Evolutionary conservation across 1,140 invertebrate genomes (phyloP), one percentile per base, ranked within the genome.

Genomic region (Pseudomyrmex dendroicus): DNA sequence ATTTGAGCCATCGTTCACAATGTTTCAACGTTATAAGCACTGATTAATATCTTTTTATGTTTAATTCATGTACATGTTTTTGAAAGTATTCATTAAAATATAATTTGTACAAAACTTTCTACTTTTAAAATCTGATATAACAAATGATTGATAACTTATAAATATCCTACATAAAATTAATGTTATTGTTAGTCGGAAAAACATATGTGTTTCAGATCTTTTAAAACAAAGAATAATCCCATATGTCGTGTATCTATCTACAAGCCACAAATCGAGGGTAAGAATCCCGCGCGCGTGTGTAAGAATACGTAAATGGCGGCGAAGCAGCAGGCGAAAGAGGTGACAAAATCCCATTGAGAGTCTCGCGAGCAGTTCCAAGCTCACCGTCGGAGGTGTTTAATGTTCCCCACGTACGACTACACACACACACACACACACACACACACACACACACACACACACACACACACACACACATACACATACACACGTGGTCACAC

Each of bases 331-430:
- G 54, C 66, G 67, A 48, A 46, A 62, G 82, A 78, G 67, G 74
- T 73, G 82, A 84, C 62, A 52, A 88, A 89, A 84, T 89, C 73
- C 80, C 78, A 70, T 54, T 57, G 84, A 74, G 54, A 78, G 64
- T 70, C 68, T 67, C 64, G 72, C 56, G 57, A 61, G 35, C 48
- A 50, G 77, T 35, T 50, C 35, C 64, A 61, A 35, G 46, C 73
- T 76, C 83, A 25, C 57, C 82, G 68, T 72, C 48, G 57, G 46
- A 82, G 78, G 84, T 84, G 85, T 89, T 89, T 84, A 89, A 89
- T 54, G 66, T 82, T 73, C 74, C 70, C 68, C 72, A 64, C 57
- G 82, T 68, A 82, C 82, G 57, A 62, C 62, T 54, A 85, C 35
- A 35, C 35, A 35, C 35, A 35, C 54, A 85, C 5, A 35, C 5